Evolutionary conservation across 92 coral and sea anemone genomes (phyloP).

Genomic region (Porites divaricata): DNA sequence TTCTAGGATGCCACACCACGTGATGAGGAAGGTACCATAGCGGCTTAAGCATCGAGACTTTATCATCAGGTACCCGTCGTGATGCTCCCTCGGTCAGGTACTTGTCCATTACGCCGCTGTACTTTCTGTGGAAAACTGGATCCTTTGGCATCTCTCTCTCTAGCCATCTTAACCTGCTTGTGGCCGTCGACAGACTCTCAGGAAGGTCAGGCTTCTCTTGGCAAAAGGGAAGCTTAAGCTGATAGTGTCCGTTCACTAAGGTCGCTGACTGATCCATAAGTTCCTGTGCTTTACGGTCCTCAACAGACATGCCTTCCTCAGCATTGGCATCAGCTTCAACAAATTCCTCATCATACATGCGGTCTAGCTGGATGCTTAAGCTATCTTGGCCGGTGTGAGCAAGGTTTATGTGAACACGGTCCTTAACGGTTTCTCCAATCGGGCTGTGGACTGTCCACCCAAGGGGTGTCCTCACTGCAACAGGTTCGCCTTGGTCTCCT

Average conservation of each 20-base stretch:
- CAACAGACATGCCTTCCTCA: slow-evolving; percentile 51
- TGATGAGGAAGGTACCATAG: slow-evolving; percentile 84
- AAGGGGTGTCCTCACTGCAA: slow-evolving; percentile 69
- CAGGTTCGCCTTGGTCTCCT: slow-evolving; percentile 63
- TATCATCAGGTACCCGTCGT: slow-evolving; percentile 57
- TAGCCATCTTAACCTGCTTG: slow-evolving; percentile 58
- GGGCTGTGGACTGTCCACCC: slow-evolving; percentile 87
- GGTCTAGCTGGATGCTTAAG: slow-evolving; percentile 60
- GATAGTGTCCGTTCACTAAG: slow-evolving; percentile 76
- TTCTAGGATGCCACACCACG: slow-evolving; percentile 75
- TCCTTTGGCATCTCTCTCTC: slow-evolving; percentile 72
- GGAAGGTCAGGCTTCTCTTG: slow-evolving; percentile 62
- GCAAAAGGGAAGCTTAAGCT: slow-evolving; percentile 66
- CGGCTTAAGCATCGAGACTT: slow-evolving; percentile 52
- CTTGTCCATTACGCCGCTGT: slow-evolving; percentile 66
- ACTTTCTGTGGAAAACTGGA: slow-evolving; percentile 45
- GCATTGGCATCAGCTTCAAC: slow-evolving; percentile 22
- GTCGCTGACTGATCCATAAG: slow-evolving; percentile 68
- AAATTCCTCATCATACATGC: slow-evolving; percentile 73
- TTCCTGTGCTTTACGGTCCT: slow-evolving; percentile 69
- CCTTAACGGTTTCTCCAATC: slow-evolving; percentile 34
- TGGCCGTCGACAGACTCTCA: slow-evolving; percentile 59
- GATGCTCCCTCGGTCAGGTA: slow-evolving; percentile 70
- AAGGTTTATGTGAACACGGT: slow-evolving; percentile 35
- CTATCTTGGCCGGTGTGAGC: slow-evolving; percentile 37